Evolutionary conservation across 2,888 invertebrate genomes (phyloP).

Genomic region (Diarsia brunnea): DNA sequence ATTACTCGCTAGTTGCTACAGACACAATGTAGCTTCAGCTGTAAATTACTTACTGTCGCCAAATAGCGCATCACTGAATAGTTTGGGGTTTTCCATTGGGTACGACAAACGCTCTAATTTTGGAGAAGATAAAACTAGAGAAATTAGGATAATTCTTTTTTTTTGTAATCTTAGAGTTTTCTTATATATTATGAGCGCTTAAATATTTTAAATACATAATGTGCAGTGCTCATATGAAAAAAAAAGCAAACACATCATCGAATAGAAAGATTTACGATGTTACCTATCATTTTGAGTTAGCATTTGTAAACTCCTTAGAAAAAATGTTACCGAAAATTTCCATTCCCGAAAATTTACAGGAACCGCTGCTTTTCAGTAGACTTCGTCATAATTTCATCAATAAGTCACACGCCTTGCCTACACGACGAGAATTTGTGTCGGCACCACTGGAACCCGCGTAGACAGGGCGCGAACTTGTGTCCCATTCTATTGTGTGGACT

Average conservation of each 20-base stretch:
- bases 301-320: not conserved
- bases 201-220: not conserved
- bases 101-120: constrained; percentile 58
- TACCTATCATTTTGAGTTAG: not conserved
- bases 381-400: not conserved
- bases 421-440: constrained; percentile 54
- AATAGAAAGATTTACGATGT: not conserved
- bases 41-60: constrained; percentile 90
- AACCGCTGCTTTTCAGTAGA: not conserved
- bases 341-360: not conserved
- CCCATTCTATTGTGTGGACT: constrained; percentile 87
- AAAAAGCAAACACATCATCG: not conserved
- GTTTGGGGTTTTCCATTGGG: constrained; percentile 76
- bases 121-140: not conserved
- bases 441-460: constrained; percentile 74
- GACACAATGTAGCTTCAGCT: constrained; percentile 82
- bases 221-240: not conserved
- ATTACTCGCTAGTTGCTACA: constrained; percentile 82
- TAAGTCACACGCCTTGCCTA: not conserved
- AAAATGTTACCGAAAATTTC: not conserved
- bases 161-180: not conserved
- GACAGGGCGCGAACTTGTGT: constrained; percentile 85
- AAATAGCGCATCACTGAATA: constrained; percentile 87
- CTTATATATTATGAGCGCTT: too few relatives aligned
- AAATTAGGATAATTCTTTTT: not conserved